Percentiles rank a stretch among this genome's conserved stretches.
Evolutionary conservation across 2,888 invertebrate genomes (phyloP).

Genomic region (Trissonchulus latispiculum): DNA sequence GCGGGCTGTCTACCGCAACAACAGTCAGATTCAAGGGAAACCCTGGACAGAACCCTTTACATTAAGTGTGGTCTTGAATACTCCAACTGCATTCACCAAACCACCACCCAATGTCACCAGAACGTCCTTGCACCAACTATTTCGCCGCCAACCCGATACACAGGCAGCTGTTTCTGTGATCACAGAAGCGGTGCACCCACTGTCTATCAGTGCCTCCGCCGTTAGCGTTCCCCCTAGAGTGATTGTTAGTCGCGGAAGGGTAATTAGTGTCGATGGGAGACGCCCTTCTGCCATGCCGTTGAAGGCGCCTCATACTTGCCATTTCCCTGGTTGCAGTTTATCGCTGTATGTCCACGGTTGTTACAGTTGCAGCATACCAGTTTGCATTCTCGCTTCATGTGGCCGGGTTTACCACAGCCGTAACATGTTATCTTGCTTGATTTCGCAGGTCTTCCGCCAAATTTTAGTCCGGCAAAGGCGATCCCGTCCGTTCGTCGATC

Average conservation of each 20-base stretch:
- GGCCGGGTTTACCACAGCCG: background rate
- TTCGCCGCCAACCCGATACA: background rate
- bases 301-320: background rate
- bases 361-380: background rate
- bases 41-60: no score
- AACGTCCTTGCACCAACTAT: background rate
- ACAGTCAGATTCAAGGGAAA: no score
- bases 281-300: background rate
- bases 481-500: background rate
- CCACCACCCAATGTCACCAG: background rate
- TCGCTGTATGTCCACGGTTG: background rate
- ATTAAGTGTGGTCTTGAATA: no score
- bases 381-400: slow-evolving; percentile 1
- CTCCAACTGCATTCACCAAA: background rate
- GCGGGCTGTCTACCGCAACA: background rate
- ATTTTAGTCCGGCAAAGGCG: background rate
- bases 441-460: no score
- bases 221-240: background rate
- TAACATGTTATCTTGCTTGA: background rate
- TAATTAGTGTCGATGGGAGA: background rate
- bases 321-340: background rate
- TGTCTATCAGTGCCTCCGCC: background rate
- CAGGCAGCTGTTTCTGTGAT: background rate
- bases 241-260: background rate
- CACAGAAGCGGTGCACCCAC: background rate